These are phyloP conservation scores for Adelognathus sp. DNA, from an alignment of 2,888 invertebrate species.

Conservation along the genomic window DNA sequence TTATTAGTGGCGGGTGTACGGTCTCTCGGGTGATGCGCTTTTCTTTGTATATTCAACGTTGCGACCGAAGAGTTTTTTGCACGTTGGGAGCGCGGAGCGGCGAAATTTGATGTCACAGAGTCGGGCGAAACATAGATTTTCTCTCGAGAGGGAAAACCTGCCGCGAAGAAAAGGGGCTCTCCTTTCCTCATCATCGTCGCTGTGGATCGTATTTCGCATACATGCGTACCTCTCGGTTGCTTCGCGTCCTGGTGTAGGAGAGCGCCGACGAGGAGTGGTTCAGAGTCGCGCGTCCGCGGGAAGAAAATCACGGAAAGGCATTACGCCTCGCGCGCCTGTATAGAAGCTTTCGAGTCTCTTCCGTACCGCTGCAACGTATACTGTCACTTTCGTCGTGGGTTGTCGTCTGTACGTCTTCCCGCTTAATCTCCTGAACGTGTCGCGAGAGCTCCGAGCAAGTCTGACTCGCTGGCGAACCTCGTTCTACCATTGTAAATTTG, in stretches of 20 bases:
- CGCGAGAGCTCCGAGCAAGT: conserved; percentile 19
- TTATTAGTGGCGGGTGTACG: conserved; percentile 1
- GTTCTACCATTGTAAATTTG: conserved; percentile 11
- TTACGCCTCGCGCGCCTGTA: conserved; percentile 27
- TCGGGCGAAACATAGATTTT: conserved; percentile 25
- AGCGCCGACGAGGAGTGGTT: neutral
- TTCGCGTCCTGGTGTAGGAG: conserved; percentile 15
- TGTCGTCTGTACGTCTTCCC: conserved; percentile 40
- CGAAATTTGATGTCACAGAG: conserved; percentile 25
- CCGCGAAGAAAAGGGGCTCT: neutral
- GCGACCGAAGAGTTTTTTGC: neutral
- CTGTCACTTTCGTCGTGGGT: neutral
- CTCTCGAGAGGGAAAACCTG: conserved; percentile 16
- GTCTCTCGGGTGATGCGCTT: neutral
- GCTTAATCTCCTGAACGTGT: conserved; percentile 55
- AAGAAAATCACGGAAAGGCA: conserved; percentile 49
- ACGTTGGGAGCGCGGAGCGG: neutral
- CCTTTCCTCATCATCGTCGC: neutral
- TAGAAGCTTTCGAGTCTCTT: conserved; percentile 36
- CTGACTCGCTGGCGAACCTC: conserved; percentile 2
- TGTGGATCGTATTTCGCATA: conserved; percentile 9
- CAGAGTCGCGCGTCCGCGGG: neutral
- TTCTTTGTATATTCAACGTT: neutral
- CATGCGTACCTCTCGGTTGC: conserved; percentile 15
- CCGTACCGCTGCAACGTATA: conserved; percentile 2